Evolutionary conservation across 1,140 invertebrate species (phyloP), one percentile per base, ranked within the genome.

Genomic region (Drosophila ambigua): DNA sequence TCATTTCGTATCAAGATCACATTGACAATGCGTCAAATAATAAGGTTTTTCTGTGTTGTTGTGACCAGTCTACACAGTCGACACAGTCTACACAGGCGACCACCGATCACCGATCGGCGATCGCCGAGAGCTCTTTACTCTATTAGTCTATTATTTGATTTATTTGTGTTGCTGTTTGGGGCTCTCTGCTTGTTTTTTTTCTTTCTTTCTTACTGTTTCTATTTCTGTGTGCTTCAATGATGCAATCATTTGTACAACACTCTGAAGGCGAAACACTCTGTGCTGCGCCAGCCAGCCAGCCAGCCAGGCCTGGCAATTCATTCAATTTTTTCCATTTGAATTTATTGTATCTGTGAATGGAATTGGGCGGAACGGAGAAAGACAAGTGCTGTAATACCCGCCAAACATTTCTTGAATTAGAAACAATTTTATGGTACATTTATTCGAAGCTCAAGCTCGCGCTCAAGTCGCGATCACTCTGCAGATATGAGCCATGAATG

Each of bases 1-100:
- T 71, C 75, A 52, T 79, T 66, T 83, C 35, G 13, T 88, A 88
- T 88, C 84, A 89, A 87, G 83, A 88, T 88, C 83, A 84, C 76
- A 77, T 89, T 88, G 83, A 88, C 83, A 88, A 88, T 88, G 84
- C 83, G 84, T 88, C 83, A 88, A 83, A 88, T 87, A 85, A 85
- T 88, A 82, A 79, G 59, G 35, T 72, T 72, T 51, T 67, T 45
- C 20, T 28, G 44, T 63, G 49, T 65, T 59, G 54, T 72, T 65
- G 41, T 65, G 28, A 43, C 41, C 35, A 39, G 15, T 15, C 31
- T 8, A 24, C 28, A 28, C 1, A 28, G 26, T 20, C 20, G 0
- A 20, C 20, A 5, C 26, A 39, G 35, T 11, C n/a, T n/a, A n/a
- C n/a, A n/a, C n/a, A n/a, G n/a, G n/a, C n/a, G n/a, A n/a, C n/a